phyloP scores from a whole-genome alignment of 2,113 vertebrate species.

The pig (Sus scrofa) region DNA sequence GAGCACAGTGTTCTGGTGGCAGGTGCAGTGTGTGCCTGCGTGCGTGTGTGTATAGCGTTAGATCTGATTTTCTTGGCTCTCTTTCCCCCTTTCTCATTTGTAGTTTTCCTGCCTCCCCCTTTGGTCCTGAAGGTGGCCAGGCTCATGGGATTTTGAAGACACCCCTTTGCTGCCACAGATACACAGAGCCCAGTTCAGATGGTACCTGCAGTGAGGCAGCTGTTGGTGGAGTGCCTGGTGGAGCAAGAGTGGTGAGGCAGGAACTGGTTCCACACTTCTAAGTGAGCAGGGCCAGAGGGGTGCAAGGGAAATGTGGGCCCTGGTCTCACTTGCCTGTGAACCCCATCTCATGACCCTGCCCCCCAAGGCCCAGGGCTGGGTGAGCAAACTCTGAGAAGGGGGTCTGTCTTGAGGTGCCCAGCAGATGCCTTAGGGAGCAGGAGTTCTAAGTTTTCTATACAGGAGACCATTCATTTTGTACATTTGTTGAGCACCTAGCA shows the following conservation, averaged over 20 bases:
- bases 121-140: neutral
- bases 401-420: neutral
- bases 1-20: neutral
- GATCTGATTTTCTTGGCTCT: neutral
- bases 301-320: too few relatives aligned
- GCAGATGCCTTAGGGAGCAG: too few relatives aligned
- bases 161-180: rapidly evolving
- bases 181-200: neutral
- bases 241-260: neutral
- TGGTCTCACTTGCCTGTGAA: neutral
- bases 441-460: neutral
- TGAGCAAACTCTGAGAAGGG: neutral
- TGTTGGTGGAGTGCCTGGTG: neutral
- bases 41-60: neutral
- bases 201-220: neutral
- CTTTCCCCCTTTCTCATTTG: neutral
- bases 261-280: neutral
- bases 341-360: neutral
- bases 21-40: rapidly evolving
- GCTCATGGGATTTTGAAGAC: neutral
- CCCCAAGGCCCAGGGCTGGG: neutral
- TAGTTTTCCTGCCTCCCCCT: neutral
- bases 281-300: neutral
- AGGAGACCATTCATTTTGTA: neutral
- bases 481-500: neutral